phyloP scores from a whole-genome alignment of 64 coral and sea anemone species.

The Actinia tenebrosa region DNA sequence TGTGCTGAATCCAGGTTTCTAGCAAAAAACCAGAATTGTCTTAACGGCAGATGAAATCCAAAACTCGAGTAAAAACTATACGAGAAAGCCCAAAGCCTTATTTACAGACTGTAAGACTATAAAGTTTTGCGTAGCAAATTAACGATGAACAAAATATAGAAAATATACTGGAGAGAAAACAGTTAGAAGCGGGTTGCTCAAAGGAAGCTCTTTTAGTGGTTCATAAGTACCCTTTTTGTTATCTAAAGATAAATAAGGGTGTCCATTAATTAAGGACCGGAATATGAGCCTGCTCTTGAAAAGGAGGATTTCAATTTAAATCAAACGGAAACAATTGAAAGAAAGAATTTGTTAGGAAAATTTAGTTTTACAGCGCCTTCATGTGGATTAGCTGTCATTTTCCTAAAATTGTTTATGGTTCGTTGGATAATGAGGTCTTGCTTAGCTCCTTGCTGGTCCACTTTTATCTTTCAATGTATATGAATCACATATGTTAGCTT shows the following conservation, averaged over 20 bases:
- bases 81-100: background rate
- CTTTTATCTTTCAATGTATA: too few species aligned
- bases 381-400: background rate
- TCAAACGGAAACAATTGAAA: background rate
- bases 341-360: background rate
- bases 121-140: conserved; percentile 3
- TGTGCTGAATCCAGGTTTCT: background rate
- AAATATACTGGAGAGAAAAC: background rate
- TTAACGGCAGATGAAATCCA: background rate
- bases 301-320: background rate
- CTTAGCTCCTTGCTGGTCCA: background rate
- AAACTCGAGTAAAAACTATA: background rate
- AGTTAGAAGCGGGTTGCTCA: background rate
- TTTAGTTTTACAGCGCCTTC: background rate
- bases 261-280: conserved; percentile 2
- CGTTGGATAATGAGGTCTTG: background rate
- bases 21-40: background rate
- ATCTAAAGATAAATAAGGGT: background rate
- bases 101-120: background rate
- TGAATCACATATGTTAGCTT: too few species aligned
- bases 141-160: background rate
- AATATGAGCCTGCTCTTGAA: background rate
- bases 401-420: background rate
- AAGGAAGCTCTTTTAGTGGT: background rate
- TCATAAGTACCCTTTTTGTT: conserved; percentile 12